phyloP scores from a whole-genome alignment of 1,140 invertebrate species.

The Contarinia nasturtii region DNA sequence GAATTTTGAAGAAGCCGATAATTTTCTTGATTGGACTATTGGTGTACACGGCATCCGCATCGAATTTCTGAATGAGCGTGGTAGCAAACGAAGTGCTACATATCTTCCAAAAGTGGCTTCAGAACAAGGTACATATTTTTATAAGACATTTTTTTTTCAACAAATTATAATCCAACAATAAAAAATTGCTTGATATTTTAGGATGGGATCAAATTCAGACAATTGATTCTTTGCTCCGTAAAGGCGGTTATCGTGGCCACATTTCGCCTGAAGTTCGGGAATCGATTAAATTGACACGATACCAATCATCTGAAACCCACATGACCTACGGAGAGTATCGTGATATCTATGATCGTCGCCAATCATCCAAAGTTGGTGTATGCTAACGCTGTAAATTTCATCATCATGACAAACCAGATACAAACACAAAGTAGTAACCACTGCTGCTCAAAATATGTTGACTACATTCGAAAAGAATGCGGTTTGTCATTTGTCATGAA shows the following conservation, averaged over 20 bases:
- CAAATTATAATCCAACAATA: too few species aligned
- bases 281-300: slow-evolving; percentile 82
- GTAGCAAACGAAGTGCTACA: slow-evolving; percentile 86
- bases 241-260: slow-evolving; percentile 85
- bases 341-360: slow-evolving; percentile 16
- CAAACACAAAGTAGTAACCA: too few species aligned
- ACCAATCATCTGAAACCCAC: slow-evolving; percentile 47
- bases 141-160: too few species aligned
- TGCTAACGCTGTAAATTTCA: too few species aligned
- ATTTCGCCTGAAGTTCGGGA: slow-evolving; percentile 77
- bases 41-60: slow-evolving; percentile 96
- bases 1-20: slow-evolving; percentile 80
- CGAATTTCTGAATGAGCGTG: slow-evolving; percentile 91
- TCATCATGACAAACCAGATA: too few species aligned
- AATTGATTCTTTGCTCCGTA: slow-evolving; percentile 90
- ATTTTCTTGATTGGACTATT: slow-evolving; percentile 95
- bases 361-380: too few species aligned
- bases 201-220: slow-evolving; percentile 95
- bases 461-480: too few species aligned
- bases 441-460: too few species aligned
- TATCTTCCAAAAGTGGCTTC: slow-evolving; percentile 93
- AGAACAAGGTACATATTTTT: slow-evolving; percentile 91
- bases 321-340: slow-evolving; percentile 23
- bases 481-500: too few species aligned
- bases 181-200: too few species aligned